Conservation (phyloP, 2,888 invertebrate species). For the Dolichopus griseipennis region DNA sequence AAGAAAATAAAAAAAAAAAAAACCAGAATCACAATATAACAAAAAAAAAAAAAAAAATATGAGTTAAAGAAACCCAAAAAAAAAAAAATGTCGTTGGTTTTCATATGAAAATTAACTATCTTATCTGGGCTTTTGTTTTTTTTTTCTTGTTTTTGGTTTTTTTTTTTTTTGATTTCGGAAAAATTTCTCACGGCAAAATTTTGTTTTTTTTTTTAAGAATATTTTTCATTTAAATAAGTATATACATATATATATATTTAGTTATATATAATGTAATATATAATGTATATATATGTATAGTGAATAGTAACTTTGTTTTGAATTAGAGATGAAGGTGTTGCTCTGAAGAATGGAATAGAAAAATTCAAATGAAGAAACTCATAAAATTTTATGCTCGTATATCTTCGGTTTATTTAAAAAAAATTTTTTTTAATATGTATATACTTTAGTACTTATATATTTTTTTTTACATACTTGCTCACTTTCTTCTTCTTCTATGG, state of each 20-base stretch:
- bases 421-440: no score
- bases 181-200: neutral
- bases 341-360: neutral
- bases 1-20: no score
- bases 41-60: no score
- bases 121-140: no score
- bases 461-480: no score
- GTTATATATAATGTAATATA: neutral
- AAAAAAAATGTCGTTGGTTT: neutral
- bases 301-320: neutral
- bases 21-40: no score
- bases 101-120: neutral
- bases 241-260: no score
- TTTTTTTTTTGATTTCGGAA: neutral
- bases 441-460: no score
- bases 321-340: neutral
- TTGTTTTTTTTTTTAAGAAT: neutral
- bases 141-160: neutral
- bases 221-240: no score
- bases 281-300: neutral
- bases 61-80: neutral
- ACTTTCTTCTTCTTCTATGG: no score
- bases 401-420: neutral
- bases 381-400: constrained; percentile 4
- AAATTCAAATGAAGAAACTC: neutral